These are phyloP conservation scores for Girardinus metallicus DNA, from an alignment of 2,797 vertebrate genomes.

Conservation along the genomic window DNA sequence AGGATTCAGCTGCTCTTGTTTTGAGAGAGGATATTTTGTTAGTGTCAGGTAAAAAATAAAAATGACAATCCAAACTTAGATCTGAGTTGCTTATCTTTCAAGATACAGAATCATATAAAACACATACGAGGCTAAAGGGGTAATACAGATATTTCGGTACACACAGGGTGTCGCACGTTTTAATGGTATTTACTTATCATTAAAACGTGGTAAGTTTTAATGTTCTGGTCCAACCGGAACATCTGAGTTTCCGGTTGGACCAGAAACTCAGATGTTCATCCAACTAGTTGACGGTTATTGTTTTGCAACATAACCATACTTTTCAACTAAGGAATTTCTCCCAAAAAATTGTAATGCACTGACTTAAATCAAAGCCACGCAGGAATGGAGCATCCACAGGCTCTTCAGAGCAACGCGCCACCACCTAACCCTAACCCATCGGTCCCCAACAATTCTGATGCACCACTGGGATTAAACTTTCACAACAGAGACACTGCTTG, in stretches of 20 bases:
- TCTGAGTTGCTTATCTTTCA: neutral
- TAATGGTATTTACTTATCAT: neutral
- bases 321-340: neutral
- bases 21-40: neutral
- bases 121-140: neutral
- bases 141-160: too few species aligned
- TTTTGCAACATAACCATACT: neutral
- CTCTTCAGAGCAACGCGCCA: conserved; percentile 52
- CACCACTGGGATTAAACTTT: conserved; percentile 34
- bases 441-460: conserved; percentile 30
- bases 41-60: too few species aligned
- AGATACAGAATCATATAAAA: neutral
- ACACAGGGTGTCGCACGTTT: neutral
- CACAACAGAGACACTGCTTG: conserved; percentile 15
- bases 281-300: neutral
- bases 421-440: neutral
- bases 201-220: too few species aligned
- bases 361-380: neutral
- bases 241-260: neutral
- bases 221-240: too few species aligned
- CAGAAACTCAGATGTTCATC: neutral
- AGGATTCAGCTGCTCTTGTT: neutral
- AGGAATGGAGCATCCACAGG: conserved; percentile 26
- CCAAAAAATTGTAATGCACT: too few species aligned
- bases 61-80: neutral